Evolutionary conservation across 2,797 vertebrate genomes (phyloP), one percentile per base, ranked within the genome.

Genomic region (Telmatherina bonti): DNA sequence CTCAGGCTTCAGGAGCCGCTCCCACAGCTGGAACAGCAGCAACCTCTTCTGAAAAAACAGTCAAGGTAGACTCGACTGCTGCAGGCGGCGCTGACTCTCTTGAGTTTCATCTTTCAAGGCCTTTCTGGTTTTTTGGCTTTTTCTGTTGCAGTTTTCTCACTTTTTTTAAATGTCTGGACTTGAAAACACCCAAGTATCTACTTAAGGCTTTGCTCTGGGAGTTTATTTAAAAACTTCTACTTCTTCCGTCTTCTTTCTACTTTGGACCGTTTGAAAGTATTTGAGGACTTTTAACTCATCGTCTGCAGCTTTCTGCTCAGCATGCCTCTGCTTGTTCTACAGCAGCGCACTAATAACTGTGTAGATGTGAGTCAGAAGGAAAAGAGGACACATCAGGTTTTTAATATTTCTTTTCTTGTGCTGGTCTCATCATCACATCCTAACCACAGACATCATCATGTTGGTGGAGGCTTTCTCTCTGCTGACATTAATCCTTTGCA

Each of bases 61-160:
- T 81, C 65, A 85, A 94, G 92, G 91, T 94, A 93, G 70, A 85
- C 29, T 11, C 4, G 0, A 57, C 70, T 11, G 31, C 65, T 31
- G 8, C 20, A 30, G 54, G 49, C 53, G 30, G 1, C n/a, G 63
- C 41, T 16, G 55, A 53, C 55, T 57, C 27, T 26, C 16, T 74
- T 6, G 1, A 20, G 47, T 36, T 51, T 35, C 22, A 13, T 41
- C 12, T 70, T 73, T 62, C 10, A 20, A 58, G 43, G 53, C 29
- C 0, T 41, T 58, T 8, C 0, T 45, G 16, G 13, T 20, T 56
- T 41, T 27, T n/a, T 62, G n/a, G 49, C 20, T 35, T 16, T 67
- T 45, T 47, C 15, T 26, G 41, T 43, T 7, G 1, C 38, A 52
- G 51, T 29, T 24, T 51, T 53, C 49, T 70, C 31, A 35, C 38